Conservation (phyloP, 2,888 invertebrate genomes). For the Rhodophaea formosa region DNA sequence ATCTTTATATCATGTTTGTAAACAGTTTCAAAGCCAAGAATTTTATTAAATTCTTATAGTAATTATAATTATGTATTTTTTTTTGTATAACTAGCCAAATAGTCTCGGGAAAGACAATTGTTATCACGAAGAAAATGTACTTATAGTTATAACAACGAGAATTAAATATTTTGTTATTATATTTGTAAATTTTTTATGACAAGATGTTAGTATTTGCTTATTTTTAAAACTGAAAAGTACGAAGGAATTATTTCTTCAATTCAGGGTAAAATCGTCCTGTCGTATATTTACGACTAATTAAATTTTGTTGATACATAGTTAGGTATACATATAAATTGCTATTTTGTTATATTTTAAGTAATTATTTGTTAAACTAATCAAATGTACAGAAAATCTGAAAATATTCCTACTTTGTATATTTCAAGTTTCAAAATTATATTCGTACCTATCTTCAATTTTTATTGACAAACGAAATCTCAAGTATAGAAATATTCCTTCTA, state of each 20-base stretch:
- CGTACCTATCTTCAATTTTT: too few species aligned
- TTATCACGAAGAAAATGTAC: background rate
- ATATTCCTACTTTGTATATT: too few species aligned
- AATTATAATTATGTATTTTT: background rate
- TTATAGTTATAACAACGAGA: slow-evolving; percentile 1
- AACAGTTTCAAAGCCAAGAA: slow-evolving; percentile 5
- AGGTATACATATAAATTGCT: background rate
- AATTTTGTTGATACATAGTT: background rate
- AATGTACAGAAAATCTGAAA: too few species aligned
- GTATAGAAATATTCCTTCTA: background rate
- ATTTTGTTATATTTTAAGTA: background rate
- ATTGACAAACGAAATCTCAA: background rate
- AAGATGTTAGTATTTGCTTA: background rate
- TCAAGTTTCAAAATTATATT: too few species aligned
- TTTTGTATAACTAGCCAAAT: background rate
- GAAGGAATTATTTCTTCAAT: background rate
- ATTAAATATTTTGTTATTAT: background rate
- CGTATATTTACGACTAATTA: background rate
- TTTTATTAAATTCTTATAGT: background rate
- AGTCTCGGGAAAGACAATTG: background rate
- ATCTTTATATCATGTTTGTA: background rate
- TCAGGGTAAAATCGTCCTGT: background rate
- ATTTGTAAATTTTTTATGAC: background rate
- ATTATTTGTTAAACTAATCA: too few species aligned
- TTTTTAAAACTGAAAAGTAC: too few species aligned